phyloP scores from a whole-genome alignment of 2,113 vertebrate species.

The Alethe castanea region DNA sequence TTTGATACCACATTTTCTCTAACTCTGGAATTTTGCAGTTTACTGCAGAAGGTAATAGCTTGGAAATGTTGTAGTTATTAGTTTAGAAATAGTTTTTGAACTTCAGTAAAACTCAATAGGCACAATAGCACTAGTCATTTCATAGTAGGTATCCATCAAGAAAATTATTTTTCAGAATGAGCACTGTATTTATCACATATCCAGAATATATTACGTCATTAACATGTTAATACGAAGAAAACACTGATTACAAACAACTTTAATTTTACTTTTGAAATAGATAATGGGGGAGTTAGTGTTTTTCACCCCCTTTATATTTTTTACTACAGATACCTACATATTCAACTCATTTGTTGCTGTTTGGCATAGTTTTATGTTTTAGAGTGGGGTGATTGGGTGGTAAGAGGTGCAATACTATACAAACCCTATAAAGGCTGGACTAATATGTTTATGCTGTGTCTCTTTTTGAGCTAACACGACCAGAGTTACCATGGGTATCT shows the following conservation, averaged over 20 bases:
- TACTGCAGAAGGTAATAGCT: background rate
- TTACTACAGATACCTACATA: background rate
- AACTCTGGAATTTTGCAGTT: background rate
- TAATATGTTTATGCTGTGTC: background rate
- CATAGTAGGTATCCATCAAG: background rate
- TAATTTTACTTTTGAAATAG: background rate
- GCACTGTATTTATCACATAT: background rate
- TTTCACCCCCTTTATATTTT: background rate
- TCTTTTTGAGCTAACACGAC: background rate
- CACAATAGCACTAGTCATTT: background rate
- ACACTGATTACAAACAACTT: background rate
- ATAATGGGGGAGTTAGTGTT: background rate
- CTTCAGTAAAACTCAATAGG: background rate
- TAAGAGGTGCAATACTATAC: background rate
- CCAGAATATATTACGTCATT: background rate
- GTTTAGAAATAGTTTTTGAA: background rate
- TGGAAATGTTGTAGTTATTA: background rate
- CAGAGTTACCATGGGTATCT: background rate
- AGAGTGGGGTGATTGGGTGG: background rate
- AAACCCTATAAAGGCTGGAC: background rate
- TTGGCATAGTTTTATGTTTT: background rate
- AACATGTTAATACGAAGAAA: background rate
- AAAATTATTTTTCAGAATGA: background rate
- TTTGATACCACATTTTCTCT: background rate
- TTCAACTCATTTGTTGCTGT: background rate